Percentiles rank a stretch among this genome's conserved stretches.
Evolutionary conservation across 2,888 invertebrate species (phyloP).

Genomic region (Argyresthia goedartella): DNA sequence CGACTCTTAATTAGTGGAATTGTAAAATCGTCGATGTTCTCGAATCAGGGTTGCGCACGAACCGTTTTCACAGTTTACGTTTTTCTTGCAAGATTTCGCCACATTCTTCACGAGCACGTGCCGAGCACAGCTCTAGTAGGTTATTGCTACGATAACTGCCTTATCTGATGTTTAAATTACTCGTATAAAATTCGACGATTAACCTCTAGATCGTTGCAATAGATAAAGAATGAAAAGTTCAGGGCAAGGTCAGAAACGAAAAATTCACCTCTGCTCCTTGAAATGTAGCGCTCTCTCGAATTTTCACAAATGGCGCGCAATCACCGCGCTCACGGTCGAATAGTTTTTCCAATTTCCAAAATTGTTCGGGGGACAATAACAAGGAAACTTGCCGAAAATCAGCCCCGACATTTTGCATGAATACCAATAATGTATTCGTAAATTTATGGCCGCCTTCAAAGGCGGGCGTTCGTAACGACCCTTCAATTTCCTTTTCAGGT

Average conservation of each 20-base stretch:
- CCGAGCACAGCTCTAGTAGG: conserved; percentile 33
- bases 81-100: not conserved
- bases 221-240: not conserved
- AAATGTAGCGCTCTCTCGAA: too few relatives aligned
- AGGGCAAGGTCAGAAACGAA: not conserved
- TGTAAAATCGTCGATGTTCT: too few relatives aligned
- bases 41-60: too few relatives aligned
- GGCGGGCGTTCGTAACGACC: conserved; percentile 45
- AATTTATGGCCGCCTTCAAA: conserved; percentile 48
- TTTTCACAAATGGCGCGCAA: too few relatives aligned
- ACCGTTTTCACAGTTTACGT: not conserved
- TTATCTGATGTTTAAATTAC: conserved; percentile 29
- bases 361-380: not conserved
- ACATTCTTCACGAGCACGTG: conserved; percentile 18
- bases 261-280: not conserved
- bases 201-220: conserved; percentile 9
- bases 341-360: too few relatives aligned
- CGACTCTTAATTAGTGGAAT: too few relatives aligned
- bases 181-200: conserved; percentile 32
- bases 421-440: conserved; percentile 43
- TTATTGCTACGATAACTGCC: conserved; percentile 26
- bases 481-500: conserved; percentile 61
- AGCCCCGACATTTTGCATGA: conserved; percentile 24
- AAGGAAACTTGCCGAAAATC: conserved; percentile 5
- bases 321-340: too few relatives aligned